These are phyloP conservation scores for Numenius phaeopus DNA, from an alignment of 2,797 vertebrate species.

Conservation along the genomic window DNA sequence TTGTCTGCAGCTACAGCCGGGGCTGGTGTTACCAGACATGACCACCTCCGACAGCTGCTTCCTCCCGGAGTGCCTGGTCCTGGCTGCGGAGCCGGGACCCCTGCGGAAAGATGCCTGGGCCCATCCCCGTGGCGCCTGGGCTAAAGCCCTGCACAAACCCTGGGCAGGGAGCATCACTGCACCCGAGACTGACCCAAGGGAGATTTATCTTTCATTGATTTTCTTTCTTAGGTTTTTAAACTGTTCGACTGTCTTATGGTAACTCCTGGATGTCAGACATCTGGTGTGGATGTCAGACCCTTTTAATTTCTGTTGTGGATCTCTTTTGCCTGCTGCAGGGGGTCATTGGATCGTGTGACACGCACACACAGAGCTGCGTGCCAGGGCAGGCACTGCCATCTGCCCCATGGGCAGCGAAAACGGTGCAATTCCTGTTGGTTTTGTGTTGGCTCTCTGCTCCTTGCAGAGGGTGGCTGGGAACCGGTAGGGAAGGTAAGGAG, in stretches of 20 bases:
- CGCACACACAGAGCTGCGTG: no score
- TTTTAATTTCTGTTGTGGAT: background rate
- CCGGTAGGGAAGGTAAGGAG: background rate
- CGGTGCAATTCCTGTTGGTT: background rate
- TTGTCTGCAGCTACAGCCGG: conserved; percentile 17
- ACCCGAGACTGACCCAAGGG: accelerated
- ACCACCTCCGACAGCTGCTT: background rate
- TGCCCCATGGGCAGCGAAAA: background rate
- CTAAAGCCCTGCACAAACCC: background rate
- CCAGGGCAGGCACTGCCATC: accelerated
- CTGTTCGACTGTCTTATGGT: background rate
- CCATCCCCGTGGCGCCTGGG: background rate
- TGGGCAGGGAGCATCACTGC: background rate
- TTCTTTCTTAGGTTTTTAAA: background rate
- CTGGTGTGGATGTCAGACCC: background rate
- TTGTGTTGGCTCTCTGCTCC: background rate
- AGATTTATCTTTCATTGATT: background rate
- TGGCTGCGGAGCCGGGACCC: background rate
- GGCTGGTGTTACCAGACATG: background rate
- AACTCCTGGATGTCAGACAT: background rate
- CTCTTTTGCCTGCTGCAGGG: background rate
- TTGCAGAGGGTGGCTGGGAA: background rate
- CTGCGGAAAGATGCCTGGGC: background rate
- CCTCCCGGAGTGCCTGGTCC: background rate
- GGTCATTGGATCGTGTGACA: background rate